Evolutionary conservation across 2,888 invertebrate genomes (phyloP), one percentile per base, ranked within the genome.

Genomic region (Rhingia campestris): DNA sequence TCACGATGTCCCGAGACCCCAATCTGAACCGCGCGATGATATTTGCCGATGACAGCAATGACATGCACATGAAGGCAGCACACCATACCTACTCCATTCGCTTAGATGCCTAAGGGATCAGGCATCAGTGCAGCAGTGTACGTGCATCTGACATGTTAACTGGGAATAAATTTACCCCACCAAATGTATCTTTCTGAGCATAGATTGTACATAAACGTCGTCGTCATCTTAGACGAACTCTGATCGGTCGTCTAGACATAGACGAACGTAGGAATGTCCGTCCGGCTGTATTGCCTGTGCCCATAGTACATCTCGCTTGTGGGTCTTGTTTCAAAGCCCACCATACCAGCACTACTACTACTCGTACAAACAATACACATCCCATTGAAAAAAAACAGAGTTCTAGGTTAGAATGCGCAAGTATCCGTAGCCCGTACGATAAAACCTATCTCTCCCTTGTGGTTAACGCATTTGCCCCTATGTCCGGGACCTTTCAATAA

Each of bases 341-440:
- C 82, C 73, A 69, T 39, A 72, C 35, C 41, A 70, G 4, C 56
- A 51, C 9, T n/a, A 56, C n/a, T 37, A 37, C 1, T 12, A 53
- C 6, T n/a, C n/a, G n/a, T n/a, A n/a, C 22, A 22, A 1, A 30
- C 30, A 10, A 43, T 6, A 12, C 30, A 45, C 9, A 22, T 10
- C 22, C 37, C 1, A 63, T 37, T 32, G 22, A 9, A 4, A 10
- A 41, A 10, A 30, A 49, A 59, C 73, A 67, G 43, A 74, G 80
- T 84, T 84, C 84, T 84, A 66, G 84, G 84, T 84, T 80, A 84
- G 84, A 84, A 84, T 80, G 75, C 80, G 70, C 80, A 80, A 80
- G 66, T 75, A 22, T 22, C 22, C 2, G 22, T 22, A 22, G 22
- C 22, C 2, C 22, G 22, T 22, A 66, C 54, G 64, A 80, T 74